Evolutionary conservation across 2,797 vertebrate species (phyloP).

Genomic region (Intellagama lesueurii): DNA sequence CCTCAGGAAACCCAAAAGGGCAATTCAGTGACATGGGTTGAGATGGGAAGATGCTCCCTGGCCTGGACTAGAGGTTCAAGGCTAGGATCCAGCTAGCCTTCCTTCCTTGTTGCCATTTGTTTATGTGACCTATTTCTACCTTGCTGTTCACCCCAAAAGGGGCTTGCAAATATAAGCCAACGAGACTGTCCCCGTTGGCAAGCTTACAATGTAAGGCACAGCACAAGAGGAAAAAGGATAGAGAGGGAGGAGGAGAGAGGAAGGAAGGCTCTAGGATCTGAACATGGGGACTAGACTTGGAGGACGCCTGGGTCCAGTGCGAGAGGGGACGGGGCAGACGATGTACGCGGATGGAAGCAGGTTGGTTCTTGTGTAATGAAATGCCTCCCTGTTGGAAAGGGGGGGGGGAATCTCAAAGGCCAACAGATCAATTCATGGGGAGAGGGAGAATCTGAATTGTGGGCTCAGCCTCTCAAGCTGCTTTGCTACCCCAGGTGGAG

Average conservation of each 20-base stretch:
- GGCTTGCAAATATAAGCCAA: neutral
- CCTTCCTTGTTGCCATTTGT: neutral
- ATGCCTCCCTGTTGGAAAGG: neutral
- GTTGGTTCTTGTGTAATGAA: no score
- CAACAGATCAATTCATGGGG: neutral
- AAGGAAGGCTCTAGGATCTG: neutral
- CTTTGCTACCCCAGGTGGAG: neutral
- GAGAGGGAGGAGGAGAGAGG: neutral
- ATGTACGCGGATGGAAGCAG: no score
- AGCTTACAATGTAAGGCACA: neutral
- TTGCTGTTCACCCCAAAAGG: neutral
- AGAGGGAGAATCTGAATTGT: accelerated
- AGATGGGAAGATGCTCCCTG: no score
- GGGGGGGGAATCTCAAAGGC: no score
- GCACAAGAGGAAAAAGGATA: neutral
- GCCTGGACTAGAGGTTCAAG: neutral
- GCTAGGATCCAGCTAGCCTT: neutral
- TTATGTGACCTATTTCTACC: neutral
- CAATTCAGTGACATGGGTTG: no score
- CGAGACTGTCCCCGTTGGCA: neutral
- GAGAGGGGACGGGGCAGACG: no score
- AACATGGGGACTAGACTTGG: accelerated
- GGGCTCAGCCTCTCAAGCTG: no score
- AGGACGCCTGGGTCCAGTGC: neutral
- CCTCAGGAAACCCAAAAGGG: no score